Base-by-base conservation (phyloP, 1,140 invertebrate genomes). In the Drosophila ercepeae region DNA sequence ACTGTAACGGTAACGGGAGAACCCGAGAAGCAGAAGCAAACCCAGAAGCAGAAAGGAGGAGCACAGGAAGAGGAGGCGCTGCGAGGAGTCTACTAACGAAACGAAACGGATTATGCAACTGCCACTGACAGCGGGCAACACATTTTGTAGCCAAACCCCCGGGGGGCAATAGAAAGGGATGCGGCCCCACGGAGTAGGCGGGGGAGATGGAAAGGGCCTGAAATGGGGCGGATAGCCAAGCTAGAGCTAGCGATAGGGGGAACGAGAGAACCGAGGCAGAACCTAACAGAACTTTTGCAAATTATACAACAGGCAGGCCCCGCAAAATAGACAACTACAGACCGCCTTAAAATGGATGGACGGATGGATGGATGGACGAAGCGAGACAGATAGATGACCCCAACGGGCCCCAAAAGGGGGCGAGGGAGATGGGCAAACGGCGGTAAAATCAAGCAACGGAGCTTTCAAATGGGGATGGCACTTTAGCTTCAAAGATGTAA, bases 41-140 rank as follows among this genome's bases (percentile, higher is more conserved):
- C 21, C 14, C 21, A 42, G 14, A 19, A 16, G 21, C n/a, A n/a
- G 23, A n/a, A 13, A 45, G 36, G 58, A 51, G 45, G 44, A 61
- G 57, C 57, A n/a, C 29, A 11, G 9, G 11, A 29, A 29, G 27
- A 29, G 27, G 27, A 32, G 29, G 29, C 9, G 29, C 29, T 32
- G 3, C 16, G 39, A 18, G 39, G 16, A 42, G 39, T 42, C 16
- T 0, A 4, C 39, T 19, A 42, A 42, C 39, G 21, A 39, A 63
- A 63, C 60, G 54, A 64, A 63, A 67, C 61, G 64, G 64, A 68
- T 68, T 68, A 68, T 68, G 64, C 64, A 68, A 68, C 64, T 68
- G 61, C 48, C 63, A 44, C 29, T 36, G 39, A 65, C 63, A 67
- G 61, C 46, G 63, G 60, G 64, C 60, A 50, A 67, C 61, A 68